These are phyloP conservation scores for Trochalopteron elliotii DNA, from an alignment of 2,113 vertebrate genomes.

Conservation along the genomic window DNA sequence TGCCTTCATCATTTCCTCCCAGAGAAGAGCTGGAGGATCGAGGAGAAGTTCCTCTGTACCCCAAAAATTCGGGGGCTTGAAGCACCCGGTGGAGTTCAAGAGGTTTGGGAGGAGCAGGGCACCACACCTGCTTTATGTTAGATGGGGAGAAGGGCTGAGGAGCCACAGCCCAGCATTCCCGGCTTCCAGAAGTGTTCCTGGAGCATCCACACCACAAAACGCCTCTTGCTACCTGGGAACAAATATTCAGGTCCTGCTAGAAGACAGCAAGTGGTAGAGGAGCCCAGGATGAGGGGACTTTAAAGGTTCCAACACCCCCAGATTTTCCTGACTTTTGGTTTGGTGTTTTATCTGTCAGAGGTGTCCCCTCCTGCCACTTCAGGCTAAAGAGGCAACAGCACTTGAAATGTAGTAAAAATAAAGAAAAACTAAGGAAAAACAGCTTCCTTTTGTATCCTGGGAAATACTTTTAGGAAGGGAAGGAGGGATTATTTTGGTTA, in stretches of 20 bases:
- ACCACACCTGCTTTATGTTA: neutral
- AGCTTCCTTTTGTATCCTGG: neutral
- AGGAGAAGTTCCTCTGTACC: neutral
- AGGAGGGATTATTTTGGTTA: neutral
- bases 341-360: neutral
- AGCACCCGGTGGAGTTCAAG: neutral
- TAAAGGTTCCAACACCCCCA: rapidly evolving
- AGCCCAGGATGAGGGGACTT: neutral
- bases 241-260: no score
- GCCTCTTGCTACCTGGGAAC: neutral
- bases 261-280: neutral
- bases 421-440: neutral
- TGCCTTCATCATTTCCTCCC: neutral
- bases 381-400: neutral
- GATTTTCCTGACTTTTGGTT: neutral
- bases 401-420: neutral
- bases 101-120: neutral
- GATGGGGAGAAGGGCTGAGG: neutral
- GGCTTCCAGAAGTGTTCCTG: neutral
- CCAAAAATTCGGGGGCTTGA: neutral
- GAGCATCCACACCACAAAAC: neutral
- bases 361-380: neutral
- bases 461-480: neutral
- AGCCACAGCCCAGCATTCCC: rapidly evolving
- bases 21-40: neutral